Conservation (phyloP, 92 coral and sea anemone species). For the Zoanthus sociatus region DNA sequence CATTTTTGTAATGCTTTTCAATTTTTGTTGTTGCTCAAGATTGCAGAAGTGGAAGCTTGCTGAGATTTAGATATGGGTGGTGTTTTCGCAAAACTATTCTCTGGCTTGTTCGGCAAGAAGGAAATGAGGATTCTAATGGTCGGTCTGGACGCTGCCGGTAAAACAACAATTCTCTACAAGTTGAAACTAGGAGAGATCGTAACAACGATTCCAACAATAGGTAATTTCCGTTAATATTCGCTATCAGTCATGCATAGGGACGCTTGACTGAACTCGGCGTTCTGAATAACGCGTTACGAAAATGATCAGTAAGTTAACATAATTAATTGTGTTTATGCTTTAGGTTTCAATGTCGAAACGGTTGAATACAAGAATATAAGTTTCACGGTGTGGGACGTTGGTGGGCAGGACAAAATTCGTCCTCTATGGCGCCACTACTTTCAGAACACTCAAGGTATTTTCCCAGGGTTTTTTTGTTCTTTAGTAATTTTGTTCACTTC, state of each 20-base stretch:
- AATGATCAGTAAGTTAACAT: neutral
- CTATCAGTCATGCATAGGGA: neutral
- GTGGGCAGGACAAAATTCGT: conserved; percentile 66
- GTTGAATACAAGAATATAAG: conserved; percentile 63
- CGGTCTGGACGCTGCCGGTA: conserved; percentile 57
- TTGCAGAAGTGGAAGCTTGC: neutral
- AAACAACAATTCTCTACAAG: conserved; percentile 58
- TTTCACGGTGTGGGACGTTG: conserved; percentile 70
- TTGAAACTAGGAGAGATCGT: conserved; percentile 61
- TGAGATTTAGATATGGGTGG: conserved; percentile 25
- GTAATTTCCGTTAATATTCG: neutral
- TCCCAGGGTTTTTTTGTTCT: no score
- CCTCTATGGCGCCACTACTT: conserved; percentile 80
- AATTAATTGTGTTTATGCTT: conserved; percentile 4
- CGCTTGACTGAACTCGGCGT: conserved; percentile 4
- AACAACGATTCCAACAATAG: conserved; percentile 61
- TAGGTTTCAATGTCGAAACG: conserved; percentile 59
- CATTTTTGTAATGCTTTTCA: conserved; percentile 11
- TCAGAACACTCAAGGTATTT: conserved; percentile 84
- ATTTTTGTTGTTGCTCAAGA: neutral
- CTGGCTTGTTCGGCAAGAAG: conserved; percentile 61
- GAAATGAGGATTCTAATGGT: conserved; percentile 66
- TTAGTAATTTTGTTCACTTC: no score
- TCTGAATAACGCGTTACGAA: neutral
- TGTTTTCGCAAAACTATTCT: conserved; percentile 53